Evolutionary conservation across 1,140 invertebrate species (phyloP).

Genomic region (Tetranychus urticae): DNA sequence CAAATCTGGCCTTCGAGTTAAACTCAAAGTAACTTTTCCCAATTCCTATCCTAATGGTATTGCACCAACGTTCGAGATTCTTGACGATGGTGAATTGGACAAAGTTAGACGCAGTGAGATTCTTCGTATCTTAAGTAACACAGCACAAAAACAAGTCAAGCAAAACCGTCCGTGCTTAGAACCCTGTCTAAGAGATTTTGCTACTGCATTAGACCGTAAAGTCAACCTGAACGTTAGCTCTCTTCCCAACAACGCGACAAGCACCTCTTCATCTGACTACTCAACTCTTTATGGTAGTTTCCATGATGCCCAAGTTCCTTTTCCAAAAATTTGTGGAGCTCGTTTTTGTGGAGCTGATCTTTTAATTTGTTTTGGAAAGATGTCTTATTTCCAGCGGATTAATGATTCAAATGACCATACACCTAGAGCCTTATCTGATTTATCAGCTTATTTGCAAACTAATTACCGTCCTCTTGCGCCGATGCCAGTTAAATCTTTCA

Average conservation of each 20-base stretch:
- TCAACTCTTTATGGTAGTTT: conserved; percentile 17
- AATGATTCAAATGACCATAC: conserved; percentile 30
- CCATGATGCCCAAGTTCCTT: conserved; percentile 52
- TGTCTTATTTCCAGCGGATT: conserved; percentile 40
- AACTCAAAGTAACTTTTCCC: conserved; percentile 53
- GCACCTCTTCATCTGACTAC: background rate
- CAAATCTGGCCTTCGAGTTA: conserved; percentile 12
- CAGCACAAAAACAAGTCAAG: conserved; percentile 42
- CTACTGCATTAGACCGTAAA: background rate
- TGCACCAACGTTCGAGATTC: conserved; percentile 42
- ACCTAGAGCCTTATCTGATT: conserved; percentile 48
- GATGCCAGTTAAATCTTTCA: background rate
- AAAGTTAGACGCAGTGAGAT: conserved; percentile 3
- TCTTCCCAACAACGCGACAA: background rate
- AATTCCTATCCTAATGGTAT: conserved; percentile 45
- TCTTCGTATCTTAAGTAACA: conserved; percentile 35
- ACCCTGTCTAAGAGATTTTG: background rate
- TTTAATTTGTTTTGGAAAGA: conserved; percentile 59
- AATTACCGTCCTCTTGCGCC: background rate
- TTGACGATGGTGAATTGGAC: background rate
- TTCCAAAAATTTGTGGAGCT: conserved; percentile 73
- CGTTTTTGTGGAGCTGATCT: conserved; percentile 62
- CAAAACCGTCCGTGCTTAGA: conserved; percentile 46
- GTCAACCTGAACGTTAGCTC: background rate
- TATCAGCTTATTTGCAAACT: conserved; percentile 26